Percentiles rank a stretch among this genome's conserved stretches.
phyloP scores from a whole-genome alignment of 2,888 invertebrate species.

The Morpho helenor region DNA sequence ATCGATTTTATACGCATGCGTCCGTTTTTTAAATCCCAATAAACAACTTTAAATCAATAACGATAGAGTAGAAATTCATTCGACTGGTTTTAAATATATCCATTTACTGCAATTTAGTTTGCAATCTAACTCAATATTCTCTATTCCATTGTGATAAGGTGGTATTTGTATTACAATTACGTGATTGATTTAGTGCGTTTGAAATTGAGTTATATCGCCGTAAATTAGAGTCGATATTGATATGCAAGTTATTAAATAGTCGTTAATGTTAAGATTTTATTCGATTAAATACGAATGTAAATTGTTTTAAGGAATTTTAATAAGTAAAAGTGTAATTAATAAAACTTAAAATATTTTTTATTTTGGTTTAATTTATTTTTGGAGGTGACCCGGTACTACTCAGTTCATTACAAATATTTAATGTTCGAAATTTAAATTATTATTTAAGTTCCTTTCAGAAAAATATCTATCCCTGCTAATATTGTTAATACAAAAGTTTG shows the following conservation, averaged over 20 bases:
- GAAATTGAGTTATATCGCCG: slow-evolving; percentile 13
- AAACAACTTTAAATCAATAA: slow-evolving; percentile 22
- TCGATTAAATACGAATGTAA: slow-evolving; percentile 1
- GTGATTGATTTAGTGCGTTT: slow-evolving; percentile 11
- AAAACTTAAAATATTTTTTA: no score
- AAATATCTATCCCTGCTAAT: no score
- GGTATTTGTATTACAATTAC: slow-evolving; percentile 18
- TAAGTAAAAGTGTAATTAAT: neutral
- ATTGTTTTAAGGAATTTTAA: slow-evolving; percentile 2
- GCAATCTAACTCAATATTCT: slow-evolving; percentile 20
- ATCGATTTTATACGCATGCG: slow-evolving; percentile 63
- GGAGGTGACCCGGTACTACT: no score
- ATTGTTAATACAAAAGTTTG: no score
- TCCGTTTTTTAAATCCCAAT: slow-evolving; percentile 13
- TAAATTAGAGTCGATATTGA: slow-evolving; percentile 16
- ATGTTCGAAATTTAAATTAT: no score
- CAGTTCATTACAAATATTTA: no score
- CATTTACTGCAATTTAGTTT: slow-evolving; percentile 27
- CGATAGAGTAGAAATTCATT: slow-evolving; percentile 20
- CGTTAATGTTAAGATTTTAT: neutral
- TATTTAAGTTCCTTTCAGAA: no score
- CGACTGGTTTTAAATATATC: slow-evolving; percentile 10
- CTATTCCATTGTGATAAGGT: slow-evolving; percentile 22
- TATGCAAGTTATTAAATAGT: neutral
- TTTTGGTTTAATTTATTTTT: no score